A percentile compares a stretch with the other conserved stretches of the same genome.
Conservation (phyloP, 2,888 invertebrate species). For the Xestia xanthographa region DNA sequence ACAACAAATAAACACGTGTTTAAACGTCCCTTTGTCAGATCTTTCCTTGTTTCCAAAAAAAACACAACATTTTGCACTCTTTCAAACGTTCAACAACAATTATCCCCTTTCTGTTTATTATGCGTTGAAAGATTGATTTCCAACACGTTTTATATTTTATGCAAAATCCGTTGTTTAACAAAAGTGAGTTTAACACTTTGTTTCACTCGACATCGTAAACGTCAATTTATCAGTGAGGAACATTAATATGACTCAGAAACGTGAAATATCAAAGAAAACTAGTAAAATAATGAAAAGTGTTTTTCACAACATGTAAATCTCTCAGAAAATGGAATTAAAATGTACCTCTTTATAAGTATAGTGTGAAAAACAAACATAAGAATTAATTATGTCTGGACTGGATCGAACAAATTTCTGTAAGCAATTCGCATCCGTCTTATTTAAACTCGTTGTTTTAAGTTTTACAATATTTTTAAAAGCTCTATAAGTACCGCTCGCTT, state of each 20-base stretch:
- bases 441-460: constrained; percentile 12
- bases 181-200: constrained; percentile 4
- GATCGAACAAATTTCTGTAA: constrained; percentile 28
- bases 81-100: constrained; percentile 45
- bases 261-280: constrained; percentile 46
- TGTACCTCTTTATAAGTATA: constrained; percentile 1
- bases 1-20: constrained; percentile 6
- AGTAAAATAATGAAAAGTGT: constrained; percentile 25
- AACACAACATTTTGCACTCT: constrained; percentile 28
- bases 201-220: constrained; percentile 34
- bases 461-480: constrained; percentile 29
- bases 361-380: constrained; percentile 5
- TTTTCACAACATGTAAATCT: constrained; percentile 22
- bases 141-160: constrained; percentile 34
- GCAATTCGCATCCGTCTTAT: constrained; percentile 14
- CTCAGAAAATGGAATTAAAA: constrained; percentile 3
- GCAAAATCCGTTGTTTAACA: constrained; percentile 31
- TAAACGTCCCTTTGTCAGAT: constrained; percentile 66
- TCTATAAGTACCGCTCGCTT: constrained; percentile 19
- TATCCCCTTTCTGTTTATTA: constrained; percentile 48
- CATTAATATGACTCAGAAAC: constrained; percentile 17
- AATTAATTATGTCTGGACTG: constrained; percentile 37
- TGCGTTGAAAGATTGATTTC: constrained; percentile 60
- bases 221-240: constrained; percentile 20
- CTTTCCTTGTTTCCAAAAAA: constrained; percentile 52